phyloP scores from a whole-genome alignment of 1,140 invertebrate genomes.

The Marisa cornuarietis region DNA sequence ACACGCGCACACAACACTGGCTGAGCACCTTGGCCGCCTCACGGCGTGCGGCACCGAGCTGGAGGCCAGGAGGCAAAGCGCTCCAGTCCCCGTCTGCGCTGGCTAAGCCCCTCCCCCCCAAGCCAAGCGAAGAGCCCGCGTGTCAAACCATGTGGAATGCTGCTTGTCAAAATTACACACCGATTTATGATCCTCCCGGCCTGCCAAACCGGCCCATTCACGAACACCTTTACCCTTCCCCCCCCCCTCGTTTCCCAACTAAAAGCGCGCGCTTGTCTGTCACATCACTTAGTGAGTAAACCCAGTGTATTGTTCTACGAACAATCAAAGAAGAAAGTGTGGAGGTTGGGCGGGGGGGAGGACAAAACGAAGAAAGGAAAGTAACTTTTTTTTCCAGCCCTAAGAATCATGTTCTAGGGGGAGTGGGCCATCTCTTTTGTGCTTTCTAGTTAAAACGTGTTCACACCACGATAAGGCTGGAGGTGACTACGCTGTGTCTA shows the following conservation, averaged over 20 bases:
- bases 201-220: no score
- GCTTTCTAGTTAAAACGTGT: no score
- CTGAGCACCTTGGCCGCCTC: neutral
- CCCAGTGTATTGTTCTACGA: neutral
- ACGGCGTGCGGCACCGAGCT: neutral
- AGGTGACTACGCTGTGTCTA: no score
- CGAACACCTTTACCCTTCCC: no score
- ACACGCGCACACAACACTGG: neutral
- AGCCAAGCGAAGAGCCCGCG: neutral
- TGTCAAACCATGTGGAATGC: neutral
- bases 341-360: no score
- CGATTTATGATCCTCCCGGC: constrained; percentile 19
- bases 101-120: neutral
- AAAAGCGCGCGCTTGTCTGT: neutral
- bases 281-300: neutral
- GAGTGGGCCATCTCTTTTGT: no score
- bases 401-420: no score
- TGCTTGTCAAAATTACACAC: constrained; percentile 25
- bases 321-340: no score
- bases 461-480: no score
- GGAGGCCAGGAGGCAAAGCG: neutral
- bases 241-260: no score
- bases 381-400: no score
- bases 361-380: no score
- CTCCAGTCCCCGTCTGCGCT: neutral